Conservation (phyloP, 2,797 vertebrate genomes). For the Champsocephalus esox region DNA sequence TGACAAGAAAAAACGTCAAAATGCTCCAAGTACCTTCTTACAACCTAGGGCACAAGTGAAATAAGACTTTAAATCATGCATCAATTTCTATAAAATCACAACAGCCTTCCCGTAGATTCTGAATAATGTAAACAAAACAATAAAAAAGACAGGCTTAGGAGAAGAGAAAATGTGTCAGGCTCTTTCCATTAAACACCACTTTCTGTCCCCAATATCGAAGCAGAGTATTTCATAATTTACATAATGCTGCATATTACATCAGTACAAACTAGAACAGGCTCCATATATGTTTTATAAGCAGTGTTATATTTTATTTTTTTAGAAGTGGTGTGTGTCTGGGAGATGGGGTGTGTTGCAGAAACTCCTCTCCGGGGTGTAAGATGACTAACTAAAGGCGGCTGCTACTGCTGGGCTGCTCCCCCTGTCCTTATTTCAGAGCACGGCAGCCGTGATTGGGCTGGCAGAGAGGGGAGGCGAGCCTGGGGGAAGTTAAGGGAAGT, state of each 20-base stretch:
- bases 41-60: conserved; percentile 17
- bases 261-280: conserved; percentile 73
- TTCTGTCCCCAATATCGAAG: conserved; percentile 60
- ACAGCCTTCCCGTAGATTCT: conserved; percentile 37
- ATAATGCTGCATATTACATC: conserved; percentile 77
- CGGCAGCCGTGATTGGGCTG: conserved; percentile 55
- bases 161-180: conserved; percentile 60
- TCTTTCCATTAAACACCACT: conserved; percentile 57
- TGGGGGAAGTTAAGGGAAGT: background rate
- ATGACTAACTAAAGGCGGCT: conserved; percentile 65
- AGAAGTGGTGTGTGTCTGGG: conserved; percentile 35
- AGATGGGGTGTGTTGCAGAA: conserved; percentile 43
- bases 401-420: conserved; percentile 43
- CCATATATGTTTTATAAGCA: conserved; percentile 75
- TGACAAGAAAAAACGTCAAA: conserved; percentile 4
- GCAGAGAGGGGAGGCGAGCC: conserved; percentile 59
- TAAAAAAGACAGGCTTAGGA: conserved; percentile 34
- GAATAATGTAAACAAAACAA: conserved; percentile 67
- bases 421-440: conserved; percentile 60
- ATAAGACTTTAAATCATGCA: conserved; percentile 37
- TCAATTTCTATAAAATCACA: conserved; percentile 43
- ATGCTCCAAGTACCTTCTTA: conserved; percentile 8
- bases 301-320: conserved; percentile 55
- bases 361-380: conserved; percentile 64
- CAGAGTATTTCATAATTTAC: conserved; percentile 68